phyloP scores from a whole-genome alignment of 2,113 vertebrate genomes.

The Leiothrix lutea region DNA sequence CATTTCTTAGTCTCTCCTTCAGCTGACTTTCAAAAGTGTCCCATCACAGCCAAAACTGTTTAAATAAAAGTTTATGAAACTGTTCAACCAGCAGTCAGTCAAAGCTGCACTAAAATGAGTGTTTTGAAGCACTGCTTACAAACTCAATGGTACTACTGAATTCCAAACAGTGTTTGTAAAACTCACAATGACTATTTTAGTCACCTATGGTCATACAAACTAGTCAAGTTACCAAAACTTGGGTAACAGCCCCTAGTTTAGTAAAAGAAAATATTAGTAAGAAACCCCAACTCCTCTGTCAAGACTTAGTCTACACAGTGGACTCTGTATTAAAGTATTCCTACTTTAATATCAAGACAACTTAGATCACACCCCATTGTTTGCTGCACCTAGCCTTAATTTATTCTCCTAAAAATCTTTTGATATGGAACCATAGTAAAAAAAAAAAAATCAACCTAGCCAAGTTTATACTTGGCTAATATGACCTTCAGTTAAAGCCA shows the following conservation, averaged over 20 bases:
- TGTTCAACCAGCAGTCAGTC: not conserved
- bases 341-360: not conserved
- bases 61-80: not conserved
- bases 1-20: not conserved
- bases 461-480: not conserved
- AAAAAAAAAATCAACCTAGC: not conserved
- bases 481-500: not conserved
- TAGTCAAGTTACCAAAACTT: not conserved
- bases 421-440: not conserved
- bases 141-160: not conserved
- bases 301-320: not conserved
- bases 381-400: not conserved
- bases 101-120: not conserved
- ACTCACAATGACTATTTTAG: not conserved
- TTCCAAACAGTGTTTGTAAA: not conserved
- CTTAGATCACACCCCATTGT: fast-evolving
- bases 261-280: not conserved
- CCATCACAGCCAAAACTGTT: not conserved
- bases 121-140: not conserved
- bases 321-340: not conserved
- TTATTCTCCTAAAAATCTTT: not conserved
- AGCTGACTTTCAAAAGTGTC: not conserved
- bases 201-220: not conserved
- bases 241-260: not conserved
- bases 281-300: not conserved